phyloP scores from a whole-genome alignment of 2,113 vertebrate species.

The Apodemus speciosus region DNA sequence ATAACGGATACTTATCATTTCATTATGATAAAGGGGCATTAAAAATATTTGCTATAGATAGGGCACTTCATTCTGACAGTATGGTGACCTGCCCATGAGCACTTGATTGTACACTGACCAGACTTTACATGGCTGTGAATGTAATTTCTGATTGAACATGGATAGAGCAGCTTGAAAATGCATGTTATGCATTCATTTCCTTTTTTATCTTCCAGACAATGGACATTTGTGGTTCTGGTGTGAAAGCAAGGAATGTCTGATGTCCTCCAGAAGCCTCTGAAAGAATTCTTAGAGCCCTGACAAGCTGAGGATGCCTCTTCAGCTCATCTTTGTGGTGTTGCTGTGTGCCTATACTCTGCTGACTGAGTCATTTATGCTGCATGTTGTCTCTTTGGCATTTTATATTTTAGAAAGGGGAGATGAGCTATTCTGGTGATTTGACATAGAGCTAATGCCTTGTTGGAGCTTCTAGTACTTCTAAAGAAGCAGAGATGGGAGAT shows the following conservation, averaged over 20 bases:
- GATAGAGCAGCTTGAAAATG: neutral
- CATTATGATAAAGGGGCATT: neutral
- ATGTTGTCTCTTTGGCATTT: neutral
- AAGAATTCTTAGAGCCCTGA: neutral
- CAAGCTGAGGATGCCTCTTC: neutral
- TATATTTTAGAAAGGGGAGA: neutral
- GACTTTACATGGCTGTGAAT: too few relatives aligned
- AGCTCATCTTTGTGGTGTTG: neutral
- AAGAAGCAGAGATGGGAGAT: neutral
- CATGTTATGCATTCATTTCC: neutral
- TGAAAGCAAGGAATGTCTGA: neutral
- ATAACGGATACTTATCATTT: neutral
- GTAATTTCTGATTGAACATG: neutral
- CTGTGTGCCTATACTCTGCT: neutral
- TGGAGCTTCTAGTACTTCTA: neutral
- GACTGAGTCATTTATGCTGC: rapidly evolving
- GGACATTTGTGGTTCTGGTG: neutral
- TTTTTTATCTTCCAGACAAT: neutral
- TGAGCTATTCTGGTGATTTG: neutral
- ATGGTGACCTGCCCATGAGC: neutral
- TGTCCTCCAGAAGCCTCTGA: neutral
- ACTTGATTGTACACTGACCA: neutral
- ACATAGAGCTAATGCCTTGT: neutral
- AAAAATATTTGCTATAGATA: neutral
- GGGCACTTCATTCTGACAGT: neutral